Base-by-base conservation (phyloP, 2,888 invertebrate species). In the Lymantria dispar region DNA sequence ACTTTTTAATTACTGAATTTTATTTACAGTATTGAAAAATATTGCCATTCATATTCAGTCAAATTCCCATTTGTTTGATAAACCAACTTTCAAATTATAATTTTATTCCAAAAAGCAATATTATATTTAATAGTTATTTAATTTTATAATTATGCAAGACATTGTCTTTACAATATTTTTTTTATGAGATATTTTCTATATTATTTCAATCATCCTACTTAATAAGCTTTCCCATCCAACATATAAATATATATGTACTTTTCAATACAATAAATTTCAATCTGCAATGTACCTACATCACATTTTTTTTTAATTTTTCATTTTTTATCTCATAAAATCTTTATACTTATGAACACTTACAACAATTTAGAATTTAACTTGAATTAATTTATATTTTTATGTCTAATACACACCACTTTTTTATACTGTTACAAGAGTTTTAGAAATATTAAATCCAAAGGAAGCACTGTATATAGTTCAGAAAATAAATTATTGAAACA, bases 301-400 rank as follows among this genome's bases (percentile, higher is more conserved):
- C 71, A 70, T 68, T 55, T 68, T 62, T 65, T 67, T 68, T 70
- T 72, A 74, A 71, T 74, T 72, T 74, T 72, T 61, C 50, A 58
- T 69, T 76, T 77, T 76, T 57, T 70, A 74, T 80, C 71, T 80
- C 79, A 81, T 87, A 85, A 82, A 86, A 81, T 83, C 73, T 87
- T 82, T 82, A 78, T 74, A 79, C 62, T 74, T 84, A 85, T 84
- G 87, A 90, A 89, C 88, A 89, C 88, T 86, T 88, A 90, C 60
- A 87, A 83, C 84, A 83, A 88, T 90, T 90, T 90, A 88, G 88
- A 89, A 89, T 89, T 87, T 86, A 83, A 60, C 72, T 76, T 75
- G 56, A 70, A 68, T 71, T 68, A 58, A 22, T 54, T 62, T 67
- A 47, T 66, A 65, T 62, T 63, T 54, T 56, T 59, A 55, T 36